A percentile compares a stretch with the other conserved stretches of the same genome.
phyloP scores from a whole-genome alignment of 2,797 vertebrate species.

The Falco cherrug region DNA sequence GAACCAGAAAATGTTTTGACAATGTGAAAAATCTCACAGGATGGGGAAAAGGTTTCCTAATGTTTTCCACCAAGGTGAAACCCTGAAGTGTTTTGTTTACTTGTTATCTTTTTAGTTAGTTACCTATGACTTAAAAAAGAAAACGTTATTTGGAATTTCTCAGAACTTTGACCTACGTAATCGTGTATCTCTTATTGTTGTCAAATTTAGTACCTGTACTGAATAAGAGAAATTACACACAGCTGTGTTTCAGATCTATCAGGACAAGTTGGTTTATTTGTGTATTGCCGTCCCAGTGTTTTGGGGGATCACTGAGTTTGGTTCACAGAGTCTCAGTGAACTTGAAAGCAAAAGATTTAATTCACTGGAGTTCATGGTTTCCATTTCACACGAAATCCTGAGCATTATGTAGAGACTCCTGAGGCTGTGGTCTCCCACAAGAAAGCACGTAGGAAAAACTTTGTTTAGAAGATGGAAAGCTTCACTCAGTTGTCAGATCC shows the following conservation, averaged over 20 bases:
- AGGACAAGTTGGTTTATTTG: not conserved
- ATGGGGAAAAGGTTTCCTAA: not conserved
- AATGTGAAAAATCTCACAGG: not conserved
- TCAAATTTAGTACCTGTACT: not conserved
- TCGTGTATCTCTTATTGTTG: not conserved
- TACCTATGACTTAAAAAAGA: not conserved
- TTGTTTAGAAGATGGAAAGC: not conserved
- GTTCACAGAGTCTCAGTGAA: not conserved
- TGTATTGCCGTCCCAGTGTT: not conserved
- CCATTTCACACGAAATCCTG: not conserved
- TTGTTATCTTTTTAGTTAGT: not conserved
- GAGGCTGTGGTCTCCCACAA: not conserved
- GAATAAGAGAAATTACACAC: not conserved
- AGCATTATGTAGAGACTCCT: accelerated
- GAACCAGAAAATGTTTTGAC: not conserved
- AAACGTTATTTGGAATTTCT: not conserved
- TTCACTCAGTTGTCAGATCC: not conserved
- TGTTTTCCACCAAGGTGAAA: not conserved
- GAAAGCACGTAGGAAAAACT: not conserved
- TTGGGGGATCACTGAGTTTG: not conserved
- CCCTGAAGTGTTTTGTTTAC: not conserved
- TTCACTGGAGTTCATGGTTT: not conserved
- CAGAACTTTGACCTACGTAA: not conserved
- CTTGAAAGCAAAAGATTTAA: not conserved
- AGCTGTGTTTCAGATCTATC: not conserved